phyloP scores from a whole-genome alignment of 2,888 invertebrate species.

The Chesias legatella region DNA sequence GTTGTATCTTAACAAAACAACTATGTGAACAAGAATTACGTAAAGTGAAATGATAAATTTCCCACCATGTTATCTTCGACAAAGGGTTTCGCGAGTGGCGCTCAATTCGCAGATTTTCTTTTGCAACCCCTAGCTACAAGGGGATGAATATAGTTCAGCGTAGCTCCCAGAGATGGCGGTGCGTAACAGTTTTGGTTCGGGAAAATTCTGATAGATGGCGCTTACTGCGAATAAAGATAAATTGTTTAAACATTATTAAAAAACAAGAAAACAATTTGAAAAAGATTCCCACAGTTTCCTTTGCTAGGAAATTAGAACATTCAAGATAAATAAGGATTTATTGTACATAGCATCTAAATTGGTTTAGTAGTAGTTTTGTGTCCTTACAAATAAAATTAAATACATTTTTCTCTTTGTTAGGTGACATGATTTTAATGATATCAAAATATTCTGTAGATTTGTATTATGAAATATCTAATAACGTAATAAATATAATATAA shows the following conservation, averaged over 20 bases:
- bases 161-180: slow-evolving; percentile 56
- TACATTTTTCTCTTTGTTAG: no score
- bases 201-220: slow-evolving; percentile 55
- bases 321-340: no score
- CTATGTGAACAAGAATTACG: not conserved
- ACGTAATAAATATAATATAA: no score
- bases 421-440: no score
- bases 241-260: not conserved
- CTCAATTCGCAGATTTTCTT: slow-evolving; percentile 63
- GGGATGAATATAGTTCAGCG: slow-evolving; percentile 59
- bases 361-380: no score
- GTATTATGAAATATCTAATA: no score
- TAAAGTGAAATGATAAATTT: slow-evolving; percentile 4
- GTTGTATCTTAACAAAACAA: not conserved
- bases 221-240: slow-evolving; percentile 18
- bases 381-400: no score
- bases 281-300: no score
- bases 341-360: no score
- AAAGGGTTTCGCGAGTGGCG: slow-evolving; percentile 58
- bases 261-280: no score
- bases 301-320: no score
- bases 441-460: no score
- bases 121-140: slow-evolving; percentile 64
- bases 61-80: slow-evolving; percentile 32
- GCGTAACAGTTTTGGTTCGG: slow-evolving; percentile 27